Evolutionary conservation across 2,888 invertebrate species (phyloP).

Genomic region (Coenonympha glycerion): DNA sequence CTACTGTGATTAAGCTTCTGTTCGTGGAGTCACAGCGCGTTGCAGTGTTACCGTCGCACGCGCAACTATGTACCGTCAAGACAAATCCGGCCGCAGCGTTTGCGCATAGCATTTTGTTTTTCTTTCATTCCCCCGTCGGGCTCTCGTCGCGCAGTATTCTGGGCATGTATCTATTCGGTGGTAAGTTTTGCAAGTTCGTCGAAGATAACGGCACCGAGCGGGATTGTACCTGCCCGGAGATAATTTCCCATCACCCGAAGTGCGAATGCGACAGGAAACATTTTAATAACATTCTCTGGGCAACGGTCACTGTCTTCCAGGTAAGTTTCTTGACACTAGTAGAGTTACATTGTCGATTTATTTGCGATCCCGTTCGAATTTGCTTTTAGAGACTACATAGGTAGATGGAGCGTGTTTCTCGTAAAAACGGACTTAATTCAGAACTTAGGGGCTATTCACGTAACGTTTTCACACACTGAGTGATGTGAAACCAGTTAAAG

Average conservation of each 20-base stretch:
- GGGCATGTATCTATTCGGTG: constrained; percentile 99
- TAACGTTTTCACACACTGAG: too few species aligned
- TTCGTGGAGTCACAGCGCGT: constrained; percentile 31
- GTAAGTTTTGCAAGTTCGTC: constrained; percentile 99
- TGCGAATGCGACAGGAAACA: constrained; percentile 98
- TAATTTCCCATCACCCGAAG: constrained; percentile 89
- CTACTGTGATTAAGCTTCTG: constrained; percentile 24
- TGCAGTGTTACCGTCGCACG: constrained; percentile 67
- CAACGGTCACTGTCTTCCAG: constrained; percentile 98
- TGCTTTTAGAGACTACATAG: constrained; percentile 54
- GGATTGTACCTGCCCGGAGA: constrained; percentile 95
- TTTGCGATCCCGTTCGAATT: constrained; percentile 66
- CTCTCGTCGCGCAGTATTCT: constrained; percentile 85
- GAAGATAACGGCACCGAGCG: constrained; percentile 87
- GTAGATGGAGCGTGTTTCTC: constrained; percentile 63
- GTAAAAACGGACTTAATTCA: constrained; percentile 31
- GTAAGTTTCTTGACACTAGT: constrained; percentile 78
- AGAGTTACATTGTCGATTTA: constrained; percentile 64
- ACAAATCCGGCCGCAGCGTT: constrained; percentile 64
- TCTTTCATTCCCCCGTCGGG: constrained; percentile 55
- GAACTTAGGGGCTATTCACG: too few species aligned
- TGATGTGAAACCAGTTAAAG: too few species aligned
- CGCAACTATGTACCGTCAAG: constrained; percentile 52
- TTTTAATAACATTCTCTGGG: constrained; percentile 99
- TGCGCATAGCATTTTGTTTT: constrained; percentile 76